A percentile compares a stretch with the other conserved stretches of the same genome.
phyloP scores from a whole-genome alignment of 2,888 invertebrate genomes.

The Calliphora vomitoria region DNA sequence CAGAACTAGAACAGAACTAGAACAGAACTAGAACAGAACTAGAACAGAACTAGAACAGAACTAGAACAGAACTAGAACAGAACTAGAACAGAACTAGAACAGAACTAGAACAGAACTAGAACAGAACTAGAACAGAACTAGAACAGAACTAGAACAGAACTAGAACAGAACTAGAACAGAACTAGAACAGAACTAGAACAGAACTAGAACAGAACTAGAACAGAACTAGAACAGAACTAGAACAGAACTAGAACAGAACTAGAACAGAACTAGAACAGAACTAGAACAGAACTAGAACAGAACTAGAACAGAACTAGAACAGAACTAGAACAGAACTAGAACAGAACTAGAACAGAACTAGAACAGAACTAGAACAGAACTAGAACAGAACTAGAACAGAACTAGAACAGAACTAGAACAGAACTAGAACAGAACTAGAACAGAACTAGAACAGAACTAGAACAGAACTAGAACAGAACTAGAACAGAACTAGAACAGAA shows the following conservation, averaged over 20 bases:
- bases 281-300: too few relatives aligned
- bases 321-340: not conserved
- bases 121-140: not conserved
- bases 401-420: not conserved
- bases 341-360: not conserved
- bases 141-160: not conserved
- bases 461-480: too few relatives aligned
- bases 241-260: too few relatives aligned
- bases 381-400: not conserved
- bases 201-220: too few relatives aligned
- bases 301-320: not conserved
- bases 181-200: too few relatives aligned
- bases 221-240: too few relatives aligned
- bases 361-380: not conserved
- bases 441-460: too few relatives aligned
- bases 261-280: too few relatives aligned
- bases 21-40: not conserved
- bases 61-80: not conserved
- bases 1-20: not conserved
- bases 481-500: too few relatives aligned
- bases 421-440: not conserved
- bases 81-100: not conserved
- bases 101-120: not conserved
- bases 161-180: too few relatives aligned
- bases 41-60: not conserved